Conservation (phyloP, 2,888 invertebrate species). For the Seira ritae region DNA sequence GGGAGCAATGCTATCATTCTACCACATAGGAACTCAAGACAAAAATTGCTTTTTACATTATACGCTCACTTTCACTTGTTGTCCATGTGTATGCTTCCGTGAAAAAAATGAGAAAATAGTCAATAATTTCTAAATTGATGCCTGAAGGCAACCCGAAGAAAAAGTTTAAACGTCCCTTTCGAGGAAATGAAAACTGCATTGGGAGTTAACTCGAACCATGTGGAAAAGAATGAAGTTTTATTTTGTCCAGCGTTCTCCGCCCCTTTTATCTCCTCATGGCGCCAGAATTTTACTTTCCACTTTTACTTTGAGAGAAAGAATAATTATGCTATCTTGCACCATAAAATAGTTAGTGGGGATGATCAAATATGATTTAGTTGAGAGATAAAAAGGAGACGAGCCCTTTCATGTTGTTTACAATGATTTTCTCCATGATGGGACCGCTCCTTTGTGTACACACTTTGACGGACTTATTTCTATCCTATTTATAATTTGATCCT, state of each 20-base stretch:
- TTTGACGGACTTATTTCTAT: background rate
- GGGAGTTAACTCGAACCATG: too few species aligned
- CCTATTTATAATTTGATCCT: constrained; percentile 10
- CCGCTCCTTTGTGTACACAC: constrained; percentile 14
- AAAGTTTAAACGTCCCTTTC: constrained; percentile 5
- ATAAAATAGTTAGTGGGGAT: background rate
- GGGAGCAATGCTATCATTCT: constrained; percentile 7
- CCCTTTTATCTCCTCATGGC: too few species aligned
- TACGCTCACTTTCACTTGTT: constrained; percentile 59
- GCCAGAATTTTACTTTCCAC: too few species aligned
- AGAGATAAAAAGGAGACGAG: too few species aligned
- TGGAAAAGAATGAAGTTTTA: too few species aligned
- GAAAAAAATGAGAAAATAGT: constrained; percentile 39
- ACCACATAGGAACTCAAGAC: background rate
- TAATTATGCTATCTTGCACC: too few species aligned
- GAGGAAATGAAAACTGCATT: too few species aligned
- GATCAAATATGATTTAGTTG: background rate
- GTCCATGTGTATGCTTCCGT: constrained; percentile 20
- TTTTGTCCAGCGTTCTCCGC: too few species aligned
- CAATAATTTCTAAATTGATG: constrained; percentile 28
- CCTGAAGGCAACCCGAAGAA: constrained; percentile 30
- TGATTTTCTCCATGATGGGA: background rate
- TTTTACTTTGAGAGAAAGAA: too few species aligned
- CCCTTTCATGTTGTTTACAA: too few species aligned
- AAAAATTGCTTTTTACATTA: constrained; percentile 9